phyloP scores from a whole-genome alignment of 2,797 vertebrate species.

The Hypotaenidia philippensis region DNA sequence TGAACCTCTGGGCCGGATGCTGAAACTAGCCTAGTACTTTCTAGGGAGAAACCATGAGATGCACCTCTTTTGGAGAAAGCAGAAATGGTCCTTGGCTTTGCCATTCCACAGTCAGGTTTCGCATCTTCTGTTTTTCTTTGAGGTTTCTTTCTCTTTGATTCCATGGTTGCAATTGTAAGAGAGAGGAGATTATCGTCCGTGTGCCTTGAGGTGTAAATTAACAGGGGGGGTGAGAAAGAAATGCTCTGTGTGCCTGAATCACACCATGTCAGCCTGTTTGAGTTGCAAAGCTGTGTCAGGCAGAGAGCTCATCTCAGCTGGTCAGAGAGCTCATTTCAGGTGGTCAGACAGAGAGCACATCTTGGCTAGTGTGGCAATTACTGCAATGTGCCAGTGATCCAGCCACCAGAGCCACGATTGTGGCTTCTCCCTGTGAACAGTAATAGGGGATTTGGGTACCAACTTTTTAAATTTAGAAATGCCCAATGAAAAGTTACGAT shows the following conservation, averaged over 20 bases:
- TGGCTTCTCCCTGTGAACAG: background rate
- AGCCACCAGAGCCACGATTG: background rate
- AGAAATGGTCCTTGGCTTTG: background rate
- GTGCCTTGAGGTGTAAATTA: background rate
- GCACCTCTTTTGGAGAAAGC: background rate
- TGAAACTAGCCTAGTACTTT: slow-evolving; percentile 17
- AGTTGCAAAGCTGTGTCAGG: background rate
- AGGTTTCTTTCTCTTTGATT: background rate
- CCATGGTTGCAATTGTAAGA: background rate
- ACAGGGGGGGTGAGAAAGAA: background rate
- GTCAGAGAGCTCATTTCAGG: too few relatives aligned
- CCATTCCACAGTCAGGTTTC: background rate
- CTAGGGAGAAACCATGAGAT: background rate
- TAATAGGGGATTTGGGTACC: rapidly evolving
- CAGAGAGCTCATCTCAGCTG: background rate
- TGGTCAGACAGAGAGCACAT: background rate
- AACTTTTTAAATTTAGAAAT: background rate
- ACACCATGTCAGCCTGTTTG: rapidly evolving
- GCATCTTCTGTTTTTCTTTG: background rate
- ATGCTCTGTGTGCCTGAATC: rapidly evolving
- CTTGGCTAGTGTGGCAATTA: background rate
- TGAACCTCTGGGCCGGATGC: background rate
- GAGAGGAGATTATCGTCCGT: rapidly evolving
- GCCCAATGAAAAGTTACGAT: background rate
- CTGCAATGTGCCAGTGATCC: background rate